Evolutionary conservation across 2,113 vertebrate genomes (phyloP).

Genomic region (Verasper variegatus): DNA sequence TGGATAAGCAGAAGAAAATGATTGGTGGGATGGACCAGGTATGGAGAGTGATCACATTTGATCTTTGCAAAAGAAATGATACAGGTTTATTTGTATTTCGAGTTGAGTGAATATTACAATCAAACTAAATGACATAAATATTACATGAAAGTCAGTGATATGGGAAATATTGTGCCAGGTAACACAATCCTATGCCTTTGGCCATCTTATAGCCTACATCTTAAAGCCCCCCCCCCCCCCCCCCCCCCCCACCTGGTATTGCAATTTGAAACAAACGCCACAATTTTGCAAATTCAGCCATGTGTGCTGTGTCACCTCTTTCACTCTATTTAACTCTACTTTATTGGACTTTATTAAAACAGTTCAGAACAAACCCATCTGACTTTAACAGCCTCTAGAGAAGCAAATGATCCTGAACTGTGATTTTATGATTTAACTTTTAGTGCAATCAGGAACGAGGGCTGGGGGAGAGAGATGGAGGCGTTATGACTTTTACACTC

Average conservation of each 20-base stretch:
- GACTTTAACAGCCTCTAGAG: slow-evolving; percentile 50
- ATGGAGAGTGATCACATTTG: neutral
- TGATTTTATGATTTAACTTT: slow-evolving; percentile 45
- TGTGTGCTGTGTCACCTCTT: slow-evolving; percentile 23
- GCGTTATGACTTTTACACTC: neutral
- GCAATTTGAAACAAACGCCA: slow-evolving; percentile 22
- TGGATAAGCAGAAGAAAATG: no score
- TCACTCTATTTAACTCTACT: slow-evolving; percentile 29
- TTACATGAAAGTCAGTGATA: no score
- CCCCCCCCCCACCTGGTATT: slow-evolving; percentile 8
- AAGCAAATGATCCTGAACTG: slow-evolving; percentile 53
- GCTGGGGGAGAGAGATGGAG: neutral
- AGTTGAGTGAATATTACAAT: no score
- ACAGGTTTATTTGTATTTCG: no score
- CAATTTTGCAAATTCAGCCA: slow-evolving; percentile 13
- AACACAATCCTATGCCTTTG: no score
- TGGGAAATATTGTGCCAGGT: no score
- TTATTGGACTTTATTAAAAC: slow-evolving; percentile 57
- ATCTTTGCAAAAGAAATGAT: neutral
- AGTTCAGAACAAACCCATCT: slow-evolving; percentile 54
- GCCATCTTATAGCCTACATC: neutral
- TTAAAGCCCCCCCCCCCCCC: neutral
- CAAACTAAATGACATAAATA: no score
- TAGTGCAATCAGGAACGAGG: slow-evolving; percentile 29
- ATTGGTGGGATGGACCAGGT: no score